Base-by-base conservation (phyloP, 2,113 vertebrate genomes). In the Salvelinus sp. region DNA sequence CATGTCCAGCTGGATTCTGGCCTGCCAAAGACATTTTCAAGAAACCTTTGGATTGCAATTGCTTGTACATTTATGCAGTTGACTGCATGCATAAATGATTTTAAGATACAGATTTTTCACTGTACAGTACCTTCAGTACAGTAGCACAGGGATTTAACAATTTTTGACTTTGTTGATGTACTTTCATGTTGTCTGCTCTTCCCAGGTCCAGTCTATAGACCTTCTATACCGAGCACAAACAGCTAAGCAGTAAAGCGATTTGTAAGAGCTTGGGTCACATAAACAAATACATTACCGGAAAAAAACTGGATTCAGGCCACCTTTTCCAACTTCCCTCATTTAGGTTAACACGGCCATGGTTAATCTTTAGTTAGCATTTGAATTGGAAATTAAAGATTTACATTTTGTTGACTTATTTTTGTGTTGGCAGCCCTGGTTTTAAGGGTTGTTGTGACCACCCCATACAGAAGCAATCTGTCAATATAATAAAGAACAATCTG, bases 1-100 rank as follows among this genome's bases (percentile, higher is more conserved):
- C 96, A 98, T 97, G 96, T 95, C 94, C 95, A 96, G 95, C 95
- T 96, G 96, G 94, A 95, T 95, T 96, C 95, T 95, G 95, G 94
- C 94, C 93, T 96, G 94, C 95, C 94, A 95, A 95, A 94, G 93
- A 93, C 91, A 92, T 90, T 91, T 94, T 66, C 18, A 66, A 33
- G 28, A 68, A 33, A 92, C 87, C 68, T 90, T 92, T 89, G 87
- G 87, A 86, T 94, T 94, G 93, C 91, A 90, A 91, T 88, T 91
- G 94, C 93, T 94, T 95, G 92, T 95, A 94, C 93, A 92, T 54
- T 63, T 28, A 28, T 94, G 94, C 93, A 95, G 94, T 94, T 93
- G 92, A 95, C 92, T 96, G 96, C 97, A 98, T 97, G 96, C 93
- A 93, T 84, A 94, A 73, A 75, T 74, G 20, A 79, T 68, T 83